Evolutionary conservation across 2,888 invertebrate species (phyloP).

Genomic region (Blomia tropicalis): DNA sequence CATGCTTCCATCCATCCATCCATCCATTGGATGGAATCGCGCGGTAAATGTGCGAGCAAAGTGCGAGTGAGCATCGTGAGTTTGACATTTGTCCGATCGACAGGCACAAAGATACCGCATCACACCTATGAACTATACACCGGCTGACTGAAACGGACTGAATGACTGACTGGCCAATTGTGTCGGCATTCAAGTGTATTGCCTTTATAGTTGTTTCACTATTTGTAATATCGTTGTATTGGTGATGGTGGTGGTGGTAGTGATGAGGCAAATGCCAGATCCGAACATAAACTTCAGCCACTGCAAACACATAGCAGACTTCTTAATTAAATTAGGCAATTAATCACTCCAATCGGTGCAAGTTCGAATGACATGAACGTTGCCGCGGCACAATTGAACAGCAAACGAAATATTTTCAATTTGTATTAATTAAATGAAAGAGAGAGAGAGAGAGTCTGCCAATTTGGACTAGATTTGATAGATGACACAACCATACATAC

Average conservation of each 20-base stretch:
- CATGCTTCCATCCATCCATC: slow-evolving; percentile 1
- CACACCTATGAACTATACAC: neutral
- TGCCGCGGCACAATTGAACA: neutral
- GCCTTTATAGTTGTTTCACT: too few species aligned
- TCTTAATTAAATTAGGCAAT: slow-evolving; percentile 20
- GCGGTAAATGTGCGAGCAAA: slow-evolving; percentile 5
- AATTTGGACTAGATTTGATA: slow-evolving; percentile 9
- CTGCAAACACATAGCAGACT: neutral
- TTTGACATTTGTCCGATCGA: neutral
- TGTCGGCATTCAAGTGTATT: neutral
- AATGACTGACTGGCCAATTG: neutral
- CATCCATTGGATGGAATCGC: too few species aligned
- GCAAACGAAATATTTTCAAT: neutral
- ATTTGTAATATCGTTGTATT: too few species aligned
- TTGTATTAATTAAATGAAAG: slow-evolving; percentile 2
- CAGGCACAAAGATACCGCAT: neutral
- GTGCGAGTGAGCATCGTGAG: slow-evolving; percentile 14
- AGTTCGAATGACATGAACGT: neutral
- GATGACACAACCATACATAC: neutral
- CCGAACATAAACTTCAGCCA: too few species aligned
- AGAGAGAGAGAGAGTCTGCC: neutral
- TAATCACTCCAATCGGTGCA: slow-evolving; percentile 15
- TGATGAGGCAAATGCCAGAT: too few species aligned
- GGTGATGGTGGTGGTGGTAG: too few species aligned
- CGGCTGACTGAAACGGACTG: neutral